Base-by-base conservation (phyloP, 2,888 invertebrate species). In the Augochlorella aurata region DNA sequence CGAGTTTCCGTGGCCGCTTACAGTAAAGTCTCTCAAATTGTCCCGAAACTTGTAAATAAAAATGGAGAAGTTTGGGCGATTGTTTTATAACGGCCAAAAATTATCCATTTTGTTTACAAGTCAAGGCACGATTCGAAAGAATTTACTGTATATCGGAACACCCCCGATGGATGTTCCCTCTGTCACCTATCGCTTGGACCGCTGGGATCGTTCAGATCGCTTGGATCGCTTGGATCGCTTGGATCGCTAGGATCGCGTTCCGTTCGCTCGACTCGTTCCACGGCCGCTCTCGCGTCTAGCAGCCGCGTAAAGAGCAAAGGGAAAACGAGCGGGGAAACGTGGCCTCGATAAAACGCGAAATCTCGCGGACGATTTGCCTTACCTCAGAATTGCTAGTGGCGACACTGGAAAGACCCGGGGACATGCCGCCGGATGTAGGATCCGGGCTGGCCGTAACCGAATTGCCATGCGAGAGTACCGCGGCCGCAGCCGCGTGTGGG, bases 351-450 rank as follows among this genome's bases (percentile, higher is more conserved):
- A 0, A 18, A 24, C 2, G 2, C 16, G 2, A 14, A 24, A 58
- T 58, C 16, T 16, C 0, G 0, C 38, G 9, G 8, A 18, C 71
- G 74, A 72, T 38, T 24, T 54, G 38, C 14, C 95, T 94, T 92
- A 97, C 97, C 95, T 97, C 97, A 38, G 97, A 97, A 88, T 96
- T 96, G 91, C 96, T 97, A 14, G 97, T 97, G n/a, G 96, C 96
- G 58, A 96, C 96, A 71, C 97, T 97, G 92, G 97, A 97, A 54
- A 97, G 92, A 52, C 96, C 96, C 0, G 97, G 97, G 0, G 96
- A 96, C 94, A 95, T 95, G 90, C 94, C 96, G 90, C 92, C 92
- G 8, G 84, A 82, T 63, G 89, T 88, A 21, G 89, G 87, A 79
- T 91, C 92, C 61, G 90, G 90, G 79, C 90, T 91, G 44, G 86